Evolutionary conservation across 2,888 invertebrate genomes (phyloP), one percentile per base, ranked within the genome.

Genomic region (Caenorhabditis virilis): DNA sequence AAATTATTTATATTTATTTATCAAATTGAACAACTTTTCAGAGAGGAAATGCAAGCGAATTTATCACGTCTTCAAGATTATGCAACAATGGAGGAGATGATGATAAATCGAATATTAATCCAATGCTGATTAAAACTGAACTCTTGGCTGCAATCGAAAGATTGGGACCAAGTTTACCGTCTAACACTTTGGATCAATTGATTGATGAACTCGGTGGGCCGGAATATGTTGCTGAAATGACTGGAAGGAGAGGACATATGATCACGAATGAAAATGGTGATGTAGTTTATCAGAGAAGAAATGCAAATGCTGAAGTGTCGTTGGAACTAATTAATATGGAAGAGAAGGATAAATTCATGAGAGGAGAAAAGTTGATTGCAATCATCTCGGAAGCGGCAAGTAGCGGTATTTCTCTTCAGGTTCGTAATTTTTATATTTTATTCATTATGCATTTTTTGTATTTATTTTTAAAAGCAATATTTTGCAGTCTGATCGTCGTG

Each of bases 311-410:
- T 1, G 97, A 98, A 85, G 93, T 94, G 39, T 93, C 97, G 0
- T 87, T 98, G 30, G 98, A 99, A 87, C 92, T 94, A 0, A 88
- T 99, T 59, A 99, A 99, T 86, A 88, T 98, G 57, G 93, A 93
- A 72, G 88, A 89, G 83, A 89, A 88, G 82, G 88, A 88, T 79
- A 84, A 90, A 72, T 99, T 99, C 86, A 99, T 99, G 98, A 91
- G 94, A 23, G 82, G 82, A 15, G 77, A 78, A 20, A 82, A 87
- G 84, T 77, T 92, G 82, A 92, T 99, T 25, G 98, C 98, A 30
- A 95, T 98, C 79, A 99, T 99, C 74, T 97, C 97, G 0, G 98
- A 99, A 85, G 98, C 98, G 0, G 98, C 98, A 5, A 94, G 94
- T 74, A 93, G 93, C 72, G 98, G 98, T 84, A 95, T 95, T 78